Evolutionary conservation across 2,797 vertebrate species (phyloP).

Genomic region (Loriculus beryllinus): DNA sequence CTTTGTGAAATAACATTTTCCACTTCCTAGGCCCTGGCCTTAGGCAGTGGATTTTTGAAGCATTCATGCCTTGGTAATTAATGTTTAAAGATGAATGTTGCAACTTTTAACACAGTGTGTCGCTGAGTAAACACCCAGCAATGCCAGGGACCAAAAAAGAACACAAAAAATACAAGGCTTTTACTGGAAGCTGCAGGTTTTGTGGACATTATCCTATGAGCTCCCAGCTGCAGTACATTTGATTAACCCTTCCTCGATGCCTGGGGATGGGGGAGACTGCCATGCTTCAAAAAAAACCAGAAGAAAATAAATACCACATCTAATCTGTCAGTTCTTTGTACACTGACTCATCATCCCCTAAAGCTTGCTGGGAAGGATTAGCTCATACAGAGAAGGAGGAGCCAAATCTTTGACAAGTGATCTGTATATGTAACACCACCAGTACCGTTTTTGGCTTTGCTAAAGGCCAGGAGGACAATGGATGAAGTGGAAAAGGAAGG

Average conservation of each 20-base stretch:
- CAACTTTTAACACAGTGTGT: constrained; percentile 14
- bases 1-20: constrained; percentile 53
- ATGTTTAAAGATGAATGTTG: constrained; percentile 56
- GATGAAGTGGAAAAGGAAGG: not conserved
- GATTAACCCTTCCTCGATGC: not conserved
- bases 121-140: constrained; percentile 20
- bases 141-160: not conserved
- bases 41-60: constrained; percentile 42
- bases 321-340: not conserved
- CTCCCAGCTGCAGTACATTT: not conserved
- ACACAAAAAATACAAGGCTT: not conserved
- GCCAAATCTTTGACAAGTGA: not conserved
- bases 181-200: not conserved
- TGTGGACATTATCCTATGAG: not conserved
- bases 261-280: not conserved
- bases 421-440: not conserved
- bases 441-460: not conserved
- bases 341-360: constrained; percentile 3
- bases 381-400: not conserved
- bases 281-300: not conserved
- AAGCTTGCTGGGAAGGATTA: not conserved
- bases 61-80: constrained; percentile 47
- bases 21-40: constrained; percentile 41
- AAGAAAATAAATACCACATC: not conserved
- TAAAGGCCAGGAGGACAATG: not conserved